Conservation (phyloP, 35 echinoderm and acorn worm genomes). For the Anneissia japonica region DNA sequence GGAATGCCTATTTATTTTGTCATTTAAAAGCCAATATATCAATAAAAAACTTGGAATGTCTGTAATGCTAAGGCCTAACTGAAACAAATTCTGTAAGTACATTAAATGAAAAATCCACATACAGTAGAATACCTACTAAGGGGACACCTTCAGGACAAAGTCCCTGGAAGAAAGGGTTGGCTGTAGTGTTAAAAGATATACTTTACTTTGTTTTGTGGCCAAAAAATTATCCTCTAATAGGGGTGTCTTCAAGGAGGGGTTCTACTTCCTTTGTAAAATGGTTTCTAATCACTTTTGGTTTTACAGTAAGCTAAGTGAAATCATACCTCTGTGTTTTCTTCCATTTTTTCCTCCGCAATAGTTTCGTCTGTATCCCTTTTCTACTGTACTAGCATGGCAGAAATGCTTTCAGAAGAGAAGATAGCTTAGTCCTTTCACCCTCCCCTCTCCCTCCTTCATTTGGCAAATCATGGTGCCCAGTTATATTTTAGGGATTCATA, state of each 20-base stretch:
- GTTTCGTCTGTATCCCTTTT: conserved; percentile 11
- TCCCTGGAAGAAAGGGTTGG: too few species aligned
- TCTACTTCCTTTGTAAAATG: background rate
- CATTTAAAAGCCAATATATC: background rate
- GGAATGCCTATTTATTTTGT: background rate
- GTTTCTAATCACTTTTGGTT: background rate
- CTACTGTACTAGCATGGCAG: too few species aligned
- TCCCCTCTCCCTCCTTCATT: too few species aligned
- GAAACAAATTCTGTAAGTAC: background rate
- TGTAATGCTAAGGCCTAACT: background rate
- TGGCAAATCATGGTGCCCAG: too few species aligned
- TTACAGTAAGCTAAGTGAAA: background rate
- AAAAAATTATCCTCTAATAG: background rate
- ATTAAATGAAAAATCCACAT: background rate
- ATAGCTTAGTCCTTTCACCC: too few species aligned
- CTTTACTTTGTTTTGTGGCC: background rate
- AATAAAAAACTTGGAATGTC: background rate
- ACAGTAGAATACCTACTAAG: background rate
- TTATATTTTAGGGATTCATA: too few species aligned
- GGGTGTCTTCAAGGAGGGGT: background rate
- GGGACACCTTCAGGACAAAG: too few species aligned
- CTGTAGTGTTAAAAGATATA: background rate
- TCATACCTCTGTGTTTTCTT: background rate
- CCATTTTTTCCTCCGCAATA: background rate
- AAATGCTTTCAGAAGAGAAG: too few species aligned